Base-by-base conservation (phyloP, 2,888 invertebrate species). In the Sesia apiformis region DNA sequence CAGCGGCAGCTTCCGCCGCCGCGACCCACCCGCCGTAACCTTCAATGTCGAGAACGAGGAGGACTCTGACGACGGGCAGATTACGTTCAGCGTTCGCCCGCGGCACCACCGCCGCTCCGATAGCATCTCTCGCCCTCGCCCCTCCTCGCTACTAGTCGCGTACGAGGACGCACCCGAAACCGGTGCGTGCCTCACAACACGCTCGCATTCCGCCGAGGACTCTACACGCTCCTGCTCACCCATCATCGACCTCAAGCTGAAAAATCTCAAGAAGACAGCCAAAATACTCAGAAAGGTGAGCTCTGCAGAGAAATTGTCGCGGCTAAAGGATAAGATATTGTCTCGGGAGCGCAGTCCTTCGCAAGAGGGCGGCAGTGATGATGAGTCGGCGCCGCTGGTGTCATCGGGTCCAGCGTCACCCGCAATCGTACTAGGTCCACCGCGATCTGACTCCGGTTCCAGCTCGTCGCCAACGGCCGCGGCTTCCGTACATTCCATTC, bases 371-470 rank as follows among this genome's bases (percentile, higher is more conserved):
- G 76, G 78, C 58, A 90, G 91, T 72, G 93, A 93, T 70, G 93
- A 93, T 72, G 94, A 94, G 69, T 92, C 92, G 63, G 93, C 94
- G 3, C 93, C 93, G 56, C 86, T 94, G 57, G 93, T 94, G 4
- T 90, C 91, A 60, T 88, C 90, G 5, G 51, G 46, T 43, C 49
- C 60, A 55, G 62, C 56, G 52, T 55, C 59, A 40, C 56, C 40
- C 55, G 58, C 56, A 53, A 61, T 61, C 58, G 66, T 59, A n/a
- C n/a, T n/a, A 23, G 2, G 2, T 23, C 23, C 23, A 23, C 23
- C 23, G 2, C 23, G 23, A 23, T 23, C 23, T 23, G 60, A 62
- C 55, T 61, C 63, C 57, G 55, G 23, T 23, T 23, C 23, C 23
- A 23, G 23, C 23, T 23, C 62, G n/a, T 67, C 68, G 46, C 61